A percentile compares a stretch with the other conserved stretches of the same genome.
These are phyloP conservation scores for Oncorhynchus keta DNA, from an alignment of 2,113 vertebrate genomes.

Conservation along the genomic window DNA sequence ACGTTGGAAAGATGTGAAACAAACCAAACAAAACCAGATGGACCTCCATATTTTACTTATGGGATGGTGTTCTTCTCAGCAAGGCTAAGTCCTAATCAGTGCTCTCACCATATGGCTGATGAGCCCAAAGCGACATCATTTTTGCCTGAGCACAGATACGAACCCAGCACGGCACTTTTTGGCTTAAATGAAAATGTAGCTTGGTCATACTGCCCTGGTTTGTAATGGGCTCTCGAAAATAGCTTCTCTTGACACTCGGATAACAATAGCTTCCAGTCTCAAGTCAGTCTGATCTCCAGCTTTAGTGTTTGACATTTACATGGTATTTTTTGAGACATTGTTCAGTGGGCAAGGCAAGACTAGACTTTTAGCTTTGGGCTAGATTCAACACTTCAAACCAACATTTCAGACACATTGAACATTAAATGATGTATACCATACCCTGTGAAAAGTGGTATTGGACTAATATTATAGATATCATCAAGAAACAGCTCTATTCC, in stretches of 20 bases:
- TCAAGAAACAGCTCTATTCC: too few species aligned
- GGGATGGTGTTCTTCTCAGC: conserved; percentile 50
- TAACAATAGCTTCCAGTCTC: background rate
- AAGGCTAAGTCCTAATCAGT: conserved; percentile 54
- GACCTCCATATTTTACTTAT: conserved; percentile 49
- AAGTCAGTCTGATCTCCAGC: background rate
- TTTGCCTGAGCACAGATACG: background rate
- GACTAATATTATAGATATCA: too few species aligned
- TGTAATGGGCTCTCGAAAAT: background rate
- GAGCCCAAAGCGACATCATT: conserved; percentile 32
- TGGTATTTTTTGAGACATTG: background rate
- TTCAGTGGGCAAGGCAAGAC: background rate
- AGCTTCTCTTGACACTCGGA: background rate
- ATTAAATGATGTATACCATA: too few species aligned
- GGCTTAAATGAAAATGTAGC: background rate
- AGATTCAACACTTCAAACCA: background rate
- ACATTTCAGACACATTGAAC: too few species aligned
- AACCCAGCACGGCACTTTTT: background rate
- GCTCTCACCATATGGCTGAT: conserved; percentile 57
- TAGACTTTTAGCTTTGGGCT: background rate
- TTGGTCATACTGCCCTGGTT: background rate
- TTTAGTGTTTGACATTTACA: too few species aligned
- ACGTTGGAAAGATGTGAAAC: conserved; percentile 24
- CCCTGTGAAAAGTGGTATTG: too few species aligned
- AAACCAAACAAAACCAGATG: conserved; percentile 53